Evolutionary conservation across 1,140 invertebrate species (phyloP).

Genomic region (Andricus grossulariae): DNA sequence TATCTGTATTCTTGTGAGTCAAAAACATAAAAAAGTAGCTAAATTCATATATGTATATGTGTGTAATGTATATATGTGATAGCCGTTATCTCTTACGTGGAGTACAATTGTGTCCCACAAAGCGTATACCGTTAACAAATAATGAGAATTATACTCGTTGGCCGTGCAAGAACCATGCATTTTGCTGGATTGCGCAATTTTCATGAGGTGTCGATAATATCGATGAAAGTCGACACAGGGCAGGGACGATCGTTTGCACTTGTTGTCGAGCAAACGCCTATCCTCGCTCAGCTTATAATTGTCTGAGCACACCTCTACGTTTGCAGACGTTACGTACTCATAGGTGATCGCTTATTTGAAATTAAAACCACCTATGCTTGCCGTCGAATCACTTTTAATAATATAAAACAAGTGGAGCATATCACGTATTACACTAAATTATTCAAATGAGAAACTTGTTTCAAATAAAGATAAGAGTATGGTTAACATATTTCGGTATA

Average conservation of each 20-base stretch:
- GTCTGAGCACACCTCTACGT: not conserved
- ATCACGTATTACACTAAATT: no score
- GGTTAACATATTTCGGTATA: no score
- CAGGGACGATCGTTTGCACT: constrained; percentile 32
- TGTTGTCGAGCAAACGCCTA: constrained; percentile 18
- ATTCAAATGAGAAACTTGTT: no score
- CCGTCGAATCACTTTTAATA: not conserved
- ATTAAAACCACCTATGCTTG: constrained; percentile 7
- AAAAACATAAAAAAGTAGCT: constrained; percentile 50
- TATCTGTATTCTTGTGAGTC: constrained; percentile 42
- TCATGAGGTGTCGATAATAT: constrained; percentile 39
- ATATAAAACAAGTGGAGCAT: no score
- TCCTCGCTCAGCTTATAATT: constrained; percentile 7
- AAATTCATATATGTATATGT: constrained; percentile 48
- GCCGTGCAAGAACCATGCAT: constrained; percentile 45
- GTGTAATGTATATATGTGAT: constrained; percentile 35
- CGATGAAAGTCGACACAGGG: constrained; percentile 38
- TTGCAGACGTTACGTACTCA: constrained; percentile 6
- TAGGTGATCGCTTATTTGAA: constrained; percentile 1
- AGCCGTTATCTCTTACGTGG: constrained; percentile 54
- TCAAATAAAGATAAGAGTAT: no score
- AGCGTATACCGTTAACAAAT: constrained; percentile 45
- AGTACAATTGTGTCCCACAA: constrained; percentile 56
- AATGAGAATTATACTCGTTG: constrained; percentile 45
- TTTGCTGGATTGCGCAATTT: constrained; percentile 52